Evolutionary conservation across 2,888 invertebrate species (phyloP).

Genomic region (Polydrusus cervinus): DNA sequence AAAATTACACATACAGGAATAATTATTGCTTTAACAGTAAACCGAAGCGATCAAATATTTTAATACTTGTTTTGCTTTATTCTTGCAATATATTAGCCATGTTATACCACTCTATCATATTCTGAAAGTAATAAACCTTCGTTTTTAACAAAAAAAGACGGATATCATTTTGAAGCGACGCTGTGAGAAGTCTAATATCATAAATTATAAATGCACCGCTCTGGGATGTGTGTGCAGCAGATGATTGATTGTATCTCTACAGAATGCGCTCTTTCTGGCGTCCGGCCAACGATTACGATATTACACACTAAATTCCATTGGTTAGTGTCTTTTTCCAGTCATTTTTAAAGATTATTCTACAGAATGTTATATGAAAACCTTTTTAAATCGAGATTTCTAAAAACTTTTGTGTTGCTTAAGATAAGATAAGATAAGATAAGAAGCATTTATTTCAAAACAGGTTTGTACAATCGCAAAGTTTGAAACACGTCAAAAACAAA

Average conservation of each 20-base stretch:
- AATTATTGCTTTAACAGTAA: neutral
- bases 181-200: slow-evolving; percentile 39
- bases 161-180: slow-evolving; percentile 19
- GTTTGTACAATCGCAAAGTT: too few relatives aligned
- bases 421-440: too few relatives aligned
- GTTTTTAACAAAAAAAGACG: neutral
- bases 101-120: neutral
- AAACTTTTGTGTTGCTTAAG: too few relatives aligned
- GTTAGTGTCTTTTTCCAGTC: neutral
- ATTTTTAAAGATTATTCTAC: too few relatives aligned
- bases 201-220: slow-evolving; percentile 52
- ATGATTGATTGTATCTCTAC: slow-evolving; percentile 49
- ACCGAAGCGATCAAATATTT: neutral
- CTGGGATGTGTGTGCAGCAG: slow-evolving; percentile 45
- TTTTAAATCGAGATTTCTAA: too few relatives aligned
- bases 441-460: too few relatives aligned
- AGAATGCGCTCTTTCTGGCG: slow-evolving; percentile 43
- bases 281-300: slow-evolving; percentile 30
- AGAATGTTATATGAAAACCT: too few relatives aligned
- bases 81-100: neutral
- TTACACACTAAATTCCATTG: slow-evolving; percentile 39
- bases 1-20: neutral
- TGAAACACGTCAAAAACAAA: too few relatives aligned
- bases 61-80: neutral
- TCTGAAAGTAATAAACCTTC: neutral